Percentiles rank a stretch among this genome's conserved stretches.
Evolutionary conservation across 2,888 invertebrate genomes (phyloP).

Genomic region (Galerucella nymphaeae): DNA sequence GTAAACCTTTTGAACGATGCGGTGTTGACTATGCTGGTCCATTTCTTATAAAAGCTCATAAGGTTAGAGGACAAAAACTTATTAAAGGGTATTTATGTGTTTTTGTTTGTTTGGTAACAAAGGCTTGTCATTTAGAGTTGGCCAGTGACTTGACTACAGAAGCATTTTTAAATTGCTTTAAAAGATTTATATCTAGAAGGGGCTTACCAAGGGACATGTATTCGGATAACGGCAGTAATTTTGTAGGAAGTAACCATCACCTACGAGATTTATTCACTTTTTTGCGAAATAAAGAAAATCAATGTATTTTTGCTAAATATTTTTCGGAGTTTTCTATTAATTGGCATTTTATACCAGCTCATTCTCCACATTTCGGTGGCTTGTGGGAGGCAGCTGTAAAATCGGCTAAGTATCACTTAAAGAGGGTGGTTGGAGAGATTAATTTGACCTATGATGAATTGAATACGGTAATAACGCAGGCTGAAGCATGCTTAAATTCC

Average conservation of each 20-base stretch:
- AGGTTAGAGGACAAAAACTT: constrained; percentile 13
- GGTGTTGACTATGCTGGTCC: no score
- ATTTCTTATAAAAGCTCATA: constrained; percentile 1
- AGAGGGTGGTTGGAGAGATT: constrained; percentile 16
- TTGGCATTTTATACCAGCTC: constrained; percentile 10
- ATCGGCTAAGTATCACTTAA: not conserved
- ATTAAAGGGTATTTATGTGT: constrained; percentile 20
- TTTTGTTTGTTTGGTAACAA: constrained; percentile 18
- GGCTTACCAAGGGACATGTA: no score
- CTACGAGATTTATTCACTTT: no score
- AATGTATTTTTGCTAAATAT: no score
- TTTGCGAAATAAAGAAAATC: no score
- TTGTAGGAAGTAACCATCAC: not conserved
- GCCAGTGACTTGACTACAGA: constrained; percentile 16
- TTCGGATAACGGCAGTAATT: not conserved
- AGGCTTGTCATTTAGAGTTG: constrained; percentile 17
- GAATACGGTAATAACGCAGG: constrained; percentile 19
- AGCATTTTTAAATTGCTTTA: constrained; percentile 21
- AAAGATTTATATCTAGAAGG: no score
- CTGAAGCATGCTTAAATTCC: not conserved
- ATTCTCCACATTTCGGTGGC: not conserved
- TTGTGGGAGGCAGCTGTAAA: no score
- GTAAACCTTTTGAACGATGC: no score
- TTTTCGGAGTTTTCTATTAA: constrained; percentile 19
- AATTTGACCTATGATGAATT: constrained; percentile 14